These are phyloP conservation scores for human DNA, from an alignment of 2,113 vertebrate species.

Conservation along the genomic window DNA sequence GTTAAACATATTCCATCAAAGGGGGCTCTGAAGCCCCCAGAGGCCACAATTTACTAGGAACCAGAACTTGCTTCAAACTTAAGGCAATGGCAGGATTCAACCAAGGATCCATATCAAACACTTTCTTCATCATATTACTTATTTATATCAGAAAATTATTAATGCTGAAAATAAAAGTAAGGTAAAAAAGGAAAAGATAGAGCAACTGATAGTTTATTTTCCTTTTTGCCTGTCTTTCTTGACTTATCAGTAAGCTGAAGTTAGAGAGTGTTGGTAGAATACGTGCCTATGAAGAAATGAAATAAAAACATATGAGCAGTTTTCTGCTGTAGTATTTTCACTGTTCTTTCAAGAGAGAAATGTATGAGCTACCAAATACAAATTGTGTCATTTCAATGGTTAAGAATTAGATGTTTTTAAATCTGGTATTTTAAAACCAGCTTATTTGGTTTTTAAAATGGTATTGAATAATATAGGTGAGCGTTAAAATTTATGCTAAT, in stretches of 20 bases:
- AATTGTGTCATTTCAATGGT: background rate
- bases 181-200: background rate
- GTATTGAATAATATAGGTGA: background rate
- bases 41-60: background rate
- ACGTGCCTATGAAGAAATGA: background rate
- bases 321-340: background rate
- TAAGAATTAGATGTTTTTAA: background rate
- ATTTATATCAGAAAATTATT: background rate
- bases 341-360: background rate
- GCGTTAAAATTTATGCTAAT: background rate
- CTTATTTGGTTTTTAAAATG: background rate
- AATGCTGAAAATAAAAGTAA: background rate
- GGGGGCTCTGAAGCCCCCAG: background rate
- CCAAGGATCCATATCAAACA: fast-evolving
- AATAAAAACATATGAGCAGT: background rate
- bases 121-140: background rate
- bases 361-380: background rate
- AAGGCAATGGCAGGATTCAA: background rate
- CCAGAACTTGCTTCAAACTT: background rate
- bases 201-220: background rate
- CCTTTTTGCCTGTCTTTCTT: background rate
- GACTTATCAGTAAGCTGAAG: background rate
- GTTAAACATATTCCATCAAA: background rate
- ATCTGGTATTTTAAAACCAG: background rate
- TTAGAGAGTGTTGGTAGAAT: background rate